Evolutionary conservation across 2,888 invertebrate species (phyloP), one percentile per base, ranked within the genome.

Genomic region (Oasisia sp.): DNA sequence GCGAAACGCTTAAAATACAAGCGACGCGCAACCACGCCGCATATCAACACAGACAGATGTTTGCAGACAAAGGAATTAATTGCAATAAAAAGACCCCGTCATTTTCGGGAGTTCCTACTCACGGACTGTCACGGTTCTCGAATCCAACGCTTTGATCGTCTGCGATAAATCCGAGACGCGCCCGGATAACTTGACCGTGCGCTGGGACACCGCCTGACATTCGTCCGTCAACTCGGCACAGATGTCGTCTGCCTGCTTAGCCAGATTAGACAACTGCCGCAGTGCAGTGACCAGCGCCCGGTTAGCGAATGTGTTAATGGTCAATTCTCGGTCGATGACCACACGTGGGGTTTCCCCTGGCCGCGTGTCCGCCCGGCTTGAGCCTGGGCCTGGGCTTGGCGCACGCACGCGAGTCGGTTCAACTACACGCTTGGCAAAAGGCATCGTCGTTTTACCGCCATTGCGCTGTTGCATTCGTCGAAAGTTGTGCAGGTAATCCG

Each of bases 81-180:
- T 74, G 4, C 27, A 74, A 74, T 74, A 74, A 74, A 74, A 74
- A 74, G 74, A 74, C 74, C 74, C 74, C 5, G 74, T 74, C n/a
- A 27, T 74, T 74, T 74, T 74, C 27, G 74, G 74, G 27, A 74
- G 74, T 74, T 74, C 19, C 74, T 74, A 74, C 74, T 74, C 74
- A 74, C 74, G 74, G 74, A 74, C 74, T n/a, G 74, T 74, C 74
- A 74, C 74, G 74, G 74, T 74, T 74, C 74, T 74, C 27, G 74
- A 74, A 74, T 74, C 74, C 74, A 74, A 74, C 74, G 74, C 74
- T 7, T 27, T 74, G 74, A 74, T 14, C 27, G 74, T 74, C 74
- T 74, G 19, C 27, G 74, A 74, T 74, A 74, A 74, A 74, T 74
- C 74, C 74, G 74, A 4, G 74, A 74, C 74, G 74, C 74, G 74